These are phyloP conservation scores for Calephelis virginiensis DNA, from an alignment of 1,140 invertebrate species.

Conservation along the genomic window DNA sequence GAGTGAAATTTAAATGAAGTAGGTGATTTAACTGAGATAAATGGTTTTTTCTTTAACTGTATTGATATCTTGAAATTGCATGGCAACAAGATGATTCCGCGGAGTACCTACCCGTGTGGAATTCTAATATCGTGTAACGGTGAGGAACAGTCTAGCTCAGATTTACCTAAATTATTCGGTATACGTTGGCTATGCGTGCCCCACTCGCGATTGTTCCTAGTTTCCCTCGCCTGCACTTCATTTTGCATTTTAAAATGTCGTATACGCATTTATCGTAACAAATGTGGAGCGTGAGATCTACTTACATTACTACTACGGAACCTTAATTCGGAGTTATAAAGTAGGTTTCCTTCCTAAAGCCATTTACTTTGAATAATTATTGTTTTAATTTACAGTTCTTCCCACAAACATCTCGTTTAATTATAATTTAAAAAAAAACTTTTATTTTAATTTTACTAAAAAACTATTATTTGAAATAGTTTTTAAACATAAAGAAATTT, in stretches of 20 bases:
- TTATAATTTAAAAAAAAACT: no score
- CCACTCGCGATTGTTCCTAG: constrained; percentile 41
- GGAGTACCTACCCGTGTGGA: constrained; percentile 41
- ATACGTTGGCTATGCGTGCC: constrained; percentile 56
- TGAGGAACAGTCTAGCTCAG: constrained; percentile 57
- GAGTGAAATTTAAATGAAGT: constrained; percentile 11
- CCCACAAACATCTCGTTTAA: no score
- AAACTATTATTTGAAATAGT: no score
- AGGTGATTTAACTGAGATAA: constrained; percentile 21
- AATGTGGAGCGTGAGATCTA: constrained; percentile 44
- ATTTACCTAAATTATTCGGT: constrained; percentile 73
- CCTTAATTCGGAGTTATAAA: neutral
- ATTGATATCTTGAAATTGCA: constrained; percentile 54
- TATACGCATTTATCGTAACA: constrained; percentile 26
- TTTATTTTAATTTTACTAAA: no score
- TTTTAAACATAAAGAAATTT: no score
- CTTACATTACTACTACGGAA: neutral
- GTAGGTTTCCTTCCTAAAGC: no score
- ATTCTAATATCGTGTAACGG: constrained; percentile 66
- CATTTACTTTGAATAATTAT: no score
- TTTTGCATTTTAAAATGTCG: constrained; percentile 27
- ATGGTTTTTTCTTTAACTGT: constrained; percentile 41
- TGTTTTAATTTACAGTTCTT: no score
- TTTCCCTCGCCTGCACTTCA: constrained; percentile 18
- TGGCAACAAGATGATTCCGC: constrained; percentile 65